Base-by-base conservation (phyloP, 2,113 vertebrate species). In the Oreochromis tanganicae region DNA sequence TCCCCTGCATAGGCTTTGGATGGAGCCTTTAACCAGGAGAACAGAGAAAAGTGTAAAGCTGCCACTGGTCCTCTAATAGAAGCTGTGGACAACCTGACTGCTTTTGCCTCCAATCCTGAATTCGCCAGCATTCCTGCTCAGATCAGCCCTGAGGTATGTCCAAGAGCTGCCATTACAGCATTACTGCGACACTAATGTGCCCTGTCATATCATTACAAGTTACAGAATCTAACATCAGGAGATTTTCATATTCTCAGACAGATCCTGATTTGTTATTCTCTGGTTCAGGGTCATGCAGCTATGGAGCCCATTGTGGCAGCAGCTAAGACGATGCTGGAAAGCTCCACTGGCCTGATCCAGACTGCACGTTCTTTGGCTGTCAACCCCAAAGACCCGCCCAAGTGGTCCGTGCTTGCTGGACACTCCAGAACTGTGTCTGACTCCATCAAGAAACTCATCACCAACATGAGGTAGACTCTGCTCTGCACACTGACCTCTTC, bases 401-500 rank as follows among this genome's bases (percentile, higher is more conserved):
- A 98, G 93, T 99, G 98, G 98, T 99, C 98, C 0, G 98, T 99
- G 84, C 96, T 99, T 50, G 98, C 98, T 0, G 96, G 98, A 50
- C 98, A 99, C 93, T 99, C 98, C 0, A 97, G 98, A n/a, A 99
- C 98, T 0, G 97, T 99, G 89, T 99, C 98, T 0, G 98, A 99
- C 88, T 99, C 98, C 88, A 99, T 99, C 95, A 99, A 99, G 97
- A 99, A 98, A 73, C 97, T 99, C 9, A 99, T 99, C 83, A 99
- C 98, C 83, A 98, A 98, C 94, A 99, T 99, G 98, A 99, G 98
- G 98, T 99, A 93, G 32, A 9, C 16, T 50, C 46, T 43, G 14
- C 38, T 48, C 29, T 50, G 29, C 19, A 48, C 14, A 71, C 38
- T 46, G 68, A 21, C 68, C 68, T 73, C 38, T 9, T 73, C 68